Evolutionary conservation across 2,888 invertebrate genomes (phyloP), one percentile per base, ranked within the genome.

Genomic region (Bugula neritina): DNA sequence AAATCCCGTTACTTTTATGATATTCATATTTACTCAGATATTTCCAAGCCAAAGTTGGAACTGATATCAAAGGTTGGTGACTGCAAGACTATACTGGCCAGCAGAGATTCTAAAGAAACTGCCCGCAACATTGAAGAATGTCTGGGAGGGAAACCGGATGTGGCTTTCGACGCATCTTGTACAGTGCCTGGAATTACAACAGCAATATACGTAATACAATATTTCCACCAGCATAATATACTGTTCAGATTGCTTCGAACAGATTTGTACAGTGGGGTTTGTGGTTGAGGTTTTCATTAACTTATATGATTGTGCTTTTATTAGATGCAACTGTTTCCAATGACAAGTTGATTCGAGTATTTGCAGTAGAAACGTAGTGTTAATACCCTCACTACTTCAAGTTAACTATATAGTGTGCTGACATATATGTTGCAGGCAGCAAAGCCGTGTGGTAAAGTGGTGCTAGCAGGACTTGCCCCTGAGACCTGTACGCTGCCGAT

Each of bases 91-190:
- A 31, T 63, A 2, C 34, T 63, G 31, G 63, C 63, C 5, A 34
- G 63, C 63, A 25, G 63, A 27, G 63, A 63, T n/a, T 31, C 63
- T n/a, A 63, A 63, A n/a, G 63, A 63, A 63, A 63, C 63, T 10
- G 63, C 63, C 17, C 27, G 27, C 13, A 27, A 27, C 10, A 63
- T 63, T 29, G 63, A 63, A 31, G 63, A 63, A 31, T 13, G 13
- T 21, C 63, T 63, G 5, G 63, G 63, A 25, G 31, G 29, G 27
- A 63, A 63, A 31, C 63, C 63, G 2, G 63, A 63, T 31, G 63
- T 63, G 13, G 63, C 63, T 31, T 63, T 63, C 31, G 63, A 63
- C n/a, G 63, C 63, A 2, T 25, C 25, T 5, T 63, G 63, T 31
- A 31, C 63, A 5, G 25, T 10, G 31, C 29, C 34, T 13, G 63